These are phyloP conservation scores for Heloderma charlesbogerti DNA, from an alignment of 2,113 vertebrate genomes.

Conservation along the genomic window DNA sequence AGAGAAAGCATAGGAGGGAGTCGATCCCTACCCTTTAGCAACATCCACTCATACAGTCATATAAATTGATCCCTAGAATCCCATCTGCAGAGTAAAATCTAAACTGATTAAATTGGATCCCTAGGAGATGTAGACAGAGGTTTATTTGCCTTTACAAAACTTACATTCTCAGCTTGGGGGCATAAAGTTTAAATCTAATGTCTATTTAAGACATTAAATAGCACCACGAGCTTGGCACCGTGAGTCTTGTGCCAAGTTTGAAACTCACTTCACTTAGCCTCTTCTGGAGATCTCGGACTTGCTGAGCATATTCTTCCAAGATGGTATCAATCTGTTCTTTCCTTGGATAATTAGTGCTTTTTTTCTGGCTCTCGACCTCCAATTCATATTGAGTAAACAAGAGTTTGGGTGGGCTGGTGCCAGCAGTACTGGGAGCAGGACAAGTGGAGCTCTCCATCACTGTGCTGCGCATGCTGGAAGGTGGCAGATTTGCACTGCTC, in stretches of 20 bases:
- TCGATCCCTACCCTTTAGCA: background rate
- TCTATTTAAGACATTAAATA: too few species aligned
- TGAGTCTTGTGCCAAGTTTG: background rate
- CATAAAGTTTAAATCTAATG: background rate
- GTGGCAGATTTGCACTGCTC: background rate
- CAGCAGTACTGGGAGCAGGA: constrained; percentile 7
- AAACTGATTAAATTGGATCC: background rate
- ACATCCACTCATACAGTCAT: background rate
- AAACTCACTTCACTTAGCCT: constrained; percentile 74
- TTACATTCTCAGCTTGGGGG: background rate
- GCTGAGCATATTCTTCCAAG: constrained; percentile 72
- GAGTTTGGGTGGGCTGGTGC: constrained; percentile 31
- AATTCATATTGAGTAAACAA: constrained; percentile 58
- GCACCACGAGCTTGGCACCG: too few species aligned
- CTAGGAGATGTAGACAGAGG: background rate
- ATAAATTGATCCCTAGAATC: background rate
- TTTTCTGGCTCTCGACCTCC: constrained; percentile 45
- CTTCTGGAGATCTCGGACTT: constrained; percentile 73
- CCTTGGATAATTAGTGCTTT: constrained; percentile 40
- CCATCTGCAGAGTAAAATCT: background rate
- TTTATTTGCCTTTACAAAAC: background rate
- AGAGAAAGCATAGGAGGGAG: background rate
- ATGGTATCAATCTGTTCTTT: constrained; percentile 67
- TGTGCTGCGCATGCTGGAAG: constrained; percentile 44
- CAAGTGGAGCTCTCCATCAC: constrained; percentile 54